Percentiles rank a stretch among this genome's conserved stretches.
These are phyloP conservation scores for Pomacea canaliculata DNA, from an alignment of 2,888 invertebrate genomes.

Conservation along the genomic window DNA sequence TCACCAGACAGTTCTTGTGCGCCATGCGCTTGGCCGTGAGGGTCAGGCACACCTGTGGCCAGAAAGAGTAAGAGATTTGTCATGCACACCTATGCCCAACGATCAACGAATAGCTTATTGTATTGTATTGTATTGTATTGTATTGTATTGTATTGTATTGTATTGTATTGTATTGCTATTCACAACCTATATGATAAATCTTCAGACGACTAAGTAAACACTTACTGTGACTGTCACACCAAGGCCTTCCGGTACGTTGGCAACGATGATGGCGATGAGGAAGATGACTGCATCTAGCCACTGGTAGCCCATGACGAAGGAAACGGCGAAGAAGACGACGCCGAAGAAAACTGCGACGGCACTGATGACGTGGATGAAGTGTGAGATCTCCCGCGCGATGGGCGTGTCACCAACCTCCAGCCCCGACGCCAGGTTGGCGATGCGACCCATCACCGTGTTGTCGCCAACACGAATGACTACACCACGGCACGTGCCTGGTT, in stretches of 20 bases:
- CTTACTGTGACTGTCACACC: slow-evolving; percentile 95
- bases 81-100: slow-evolving; percentile 41
- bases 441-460: slow-evolving; percentile 70
- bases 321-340: slow-evolving; percentile 97
- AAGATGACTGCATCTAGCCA: slow-evolving; percentile 99
- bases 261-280: slow-evolving; percentile 97
- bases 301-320: slow-evolving; percentile 95
- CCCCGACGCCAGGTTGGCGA: slow-evolving; percentile 70
- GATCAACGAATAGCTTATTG: neutral
- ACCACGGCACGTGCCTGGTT: slow-evolving; percentile 65
- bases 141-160: no score
- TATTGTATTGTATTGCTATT: no score
- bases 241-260: slow-evolving; percentile 98
- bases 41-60: slow-evolving; percentile 85
- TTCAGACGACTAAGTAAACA: slow-evolving; percentile 13
- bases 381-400: slow-evolving; percentile 98
- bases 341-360: slow-evolving; percentile 83
- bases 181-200: neutral
- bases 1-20: slow-evolving; percentile 97
- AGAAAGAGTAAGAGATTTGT: slow-evolving; percentile 31
- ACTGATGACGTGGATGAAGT: slow-evolving; percentile 98
- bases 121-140: no score
- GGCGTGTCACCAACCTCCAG: slow-evolving; percentile 83
- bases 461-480: slow-evolving; percentile 68
- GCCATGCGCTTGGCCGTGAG: slow-evolving; percentile 99